phyloP scores from a whole-genome alignment of 2,888 invertebrate genomes.

The Steinernema hermaphroditum region DNA sequence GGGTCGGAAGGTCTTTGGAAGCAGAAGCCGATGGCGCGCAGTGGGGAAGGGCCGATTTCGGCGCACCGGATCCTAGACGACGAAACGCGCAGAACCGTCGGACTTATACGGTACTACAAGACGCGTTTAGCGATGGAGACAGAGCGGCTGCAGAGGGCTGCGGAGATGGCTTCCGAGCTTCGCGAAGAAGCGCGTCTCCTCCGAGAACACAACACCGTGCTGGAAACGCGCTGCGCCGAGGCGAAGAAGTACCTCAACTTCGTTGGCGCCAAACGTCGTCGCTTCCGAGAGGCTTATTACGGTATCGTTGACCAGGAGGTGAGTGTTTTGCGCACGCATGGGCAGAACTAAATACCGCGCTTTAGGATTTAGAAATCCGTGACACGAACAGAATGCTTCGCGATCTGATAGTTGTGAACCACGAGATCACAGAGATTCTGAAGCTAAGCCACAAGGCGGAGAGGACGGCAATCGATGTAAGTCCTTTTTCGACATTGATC shows the following conservation, averaged over 20 bases:
- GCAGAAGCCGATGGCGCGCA: not conserved
- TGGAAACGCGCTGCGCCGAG: not conserved
- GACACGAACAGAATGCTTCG: conserved; percentile 20
- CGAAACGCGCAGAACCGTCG: not conserved
- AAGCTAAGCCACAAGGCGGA: conserved; percentile 8
- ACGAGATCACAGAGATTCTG: conserved; percentile 19
- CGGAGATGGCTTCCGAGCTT: not conserved
- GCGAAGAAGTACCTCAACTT: conserved; percentile 9
- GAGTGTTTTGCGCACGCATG: too few relatives aligned
- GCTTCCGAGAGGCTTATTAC: conserved; percentile 17
- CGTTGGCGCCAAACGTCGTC: conserved; percentile 5
- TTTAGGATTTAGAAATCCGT: conserved; percentile 12
- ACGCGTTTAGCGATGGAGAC: not conserved
- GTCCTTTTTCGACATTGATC: too few relatives aligned
- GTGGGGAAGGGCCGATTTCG: not conserved
- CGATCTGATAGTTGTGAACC: conserved; percentile 4
- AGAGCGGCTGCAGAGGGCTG: not conserved
- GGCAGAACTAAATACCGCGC: not conserved
- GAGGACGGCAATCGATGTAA: not conserved
- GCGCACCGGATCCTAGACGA: not conserved
- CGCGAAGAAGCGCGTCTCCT: not conserved
- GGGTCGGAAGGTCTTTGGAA: too few relatives aligned
- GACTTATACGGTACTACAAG: conserved; percentile 24
- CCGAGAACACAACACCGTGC: not conserved
- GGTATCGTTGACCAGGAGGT: conserved; percentile 24